Conservation (phyloP, 1,140 invertebrate genomes). For the Sitobion miscanthi region DNA sequence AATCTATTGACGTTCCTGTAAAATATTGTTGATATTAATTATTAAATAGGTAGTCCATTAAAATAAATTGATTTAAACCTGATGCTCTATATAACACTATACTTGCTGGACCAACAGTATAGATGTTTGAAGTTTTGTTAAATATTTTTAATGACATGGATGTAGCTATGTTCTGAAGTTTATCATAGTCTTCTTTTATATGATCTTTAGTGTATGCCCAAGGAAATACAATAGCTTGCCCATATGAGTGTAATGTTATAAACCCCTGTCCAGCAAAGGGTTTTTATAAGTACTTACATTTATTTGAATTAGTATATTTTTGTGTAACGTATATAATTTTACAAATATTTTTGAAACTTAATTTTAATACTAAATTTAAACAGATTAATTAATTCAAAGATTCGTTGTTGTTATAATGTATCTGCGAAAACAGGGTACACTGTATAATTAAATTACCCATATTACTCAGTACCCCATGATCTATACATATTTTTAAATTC, state of each 20-base stretch:
- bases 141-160: conserved; percentile 34
- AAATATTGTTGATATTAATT: background rate
- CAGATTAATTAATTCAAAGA: too few species aligned
- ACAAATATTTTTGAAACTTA: too few species aligned
- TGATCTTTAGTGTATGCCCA: conserved; percentile 70
- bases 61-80: background rate
- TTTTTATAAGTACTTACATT: background rate
- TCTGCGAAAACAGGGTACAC: too few species aligned
- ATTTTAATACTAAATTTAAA: too few species aligned
- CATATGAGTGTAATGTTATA: conserved; percentile 74
- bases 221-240: conserved; percentile 74
- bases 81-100: background rate
- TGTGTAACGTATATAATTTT: background rate
- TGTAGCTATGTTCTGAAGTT: conserved; percentile 69
- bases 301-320: background rate
- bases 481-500: too few species aligned
- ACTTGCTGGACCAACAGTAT: background rate
- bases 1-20: conserved; percentile 38
- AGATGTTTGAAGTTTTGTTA: conserved; percentile 24
- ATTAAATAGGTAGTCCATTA: background rate
- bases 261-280: conserved; percentile 65
- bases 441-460: too few species aligned
- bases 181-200: conserved; percentile 66
- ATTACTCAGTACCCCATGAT: too few species aligned
- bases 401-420: too few species aligned